phyloP scores from a whole-genome alignment of 2,113 vertebrate species.

The Gnathonemus echidnorhynchus region DNA sequence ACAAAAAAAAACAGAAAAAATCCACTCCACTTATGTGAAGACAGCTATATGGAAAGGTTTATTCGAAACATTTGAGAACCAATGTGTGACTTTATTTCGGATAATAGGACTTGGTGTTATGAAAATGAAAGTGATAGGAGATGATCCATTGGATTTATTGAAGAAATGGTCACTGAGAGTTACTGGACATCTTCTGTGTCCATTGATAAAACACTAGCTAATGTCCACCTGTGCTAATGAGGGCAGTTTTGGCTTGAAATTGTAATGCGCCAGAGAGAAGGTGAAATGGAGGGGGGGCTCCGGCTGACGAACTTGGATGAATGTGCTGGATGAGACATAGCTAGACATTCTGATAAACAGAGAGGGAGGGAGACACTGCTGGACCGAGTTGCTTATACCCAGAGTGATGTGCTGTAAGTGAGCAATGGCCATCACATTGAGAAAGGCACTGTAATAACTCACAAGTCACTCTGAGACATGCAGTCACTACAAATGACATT shows the following conservation, averaged over 20 bases:
- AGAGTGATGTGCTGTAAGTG: background rate
- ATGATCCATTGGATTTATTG: background rate
- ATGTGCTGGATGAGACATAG: background rate
- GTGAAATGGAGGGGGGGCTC: background rate
- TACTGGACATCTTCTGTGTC: background rate
- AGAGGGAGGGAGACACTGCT: background rate
- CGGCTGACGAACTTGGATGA: background rate
- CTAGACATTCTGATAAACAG: background rate
- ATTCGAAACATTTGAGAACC: background rate
- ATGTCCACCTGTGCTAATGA: background rate
- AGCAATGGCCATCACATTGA: background rate
- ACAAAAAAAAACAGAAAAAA: background rate
- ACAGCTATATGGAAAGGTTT: background rate
- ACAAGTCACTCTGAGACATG: background rate
- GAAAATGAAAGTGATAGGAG: background rate
- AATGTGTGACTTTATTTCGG: background rate
- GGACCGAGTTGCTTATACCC: background rate
- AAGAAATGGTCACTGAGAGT: background rate
- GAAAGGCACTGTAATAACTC: background rate
- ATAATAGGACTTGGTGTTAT: background rate
- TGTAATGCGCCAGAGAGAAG: background rate
- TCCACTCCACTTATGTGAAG: background rate
- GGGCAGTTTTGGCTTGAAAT: background rate
- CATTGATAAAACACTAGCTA: background rate
- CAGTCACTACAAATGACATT: background rate